phyloP scores from a whole-genome alignment of 2,113 vertebrate species.

The Theristicus caerulescens region DNA sequence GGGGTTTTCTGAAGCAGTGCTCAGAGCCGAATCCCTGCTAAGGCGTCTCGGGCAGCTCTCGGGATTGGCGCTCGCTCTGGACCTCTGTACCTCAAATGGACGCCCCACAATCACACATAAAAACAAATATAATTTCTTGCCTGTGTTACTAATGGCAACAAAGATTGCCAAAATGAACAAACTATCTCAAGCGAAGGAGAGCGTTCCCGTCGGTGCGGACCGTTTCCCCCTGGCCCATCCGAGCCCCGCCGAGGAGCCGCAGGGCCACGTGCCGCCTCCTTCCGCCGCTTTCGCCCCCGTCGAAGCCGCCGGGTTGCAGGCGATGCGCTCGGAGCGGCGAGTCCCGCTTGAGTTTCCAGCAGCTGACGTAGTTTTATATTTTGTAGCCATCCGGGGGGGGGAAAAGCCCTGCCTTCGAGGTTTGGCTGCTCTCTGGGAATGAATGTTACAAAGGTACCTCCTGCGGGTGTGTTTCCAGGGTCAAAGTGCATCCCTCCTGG shows the following conservation, averaged over 20 bases:
- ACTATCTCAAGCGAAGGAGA: not conserved
- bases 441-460: constrained; percentile 25
- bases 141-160: constrained; percentile 26
- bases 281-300: not conserved
- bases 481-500: constrained; percentile 45
- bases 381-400: not conserved
- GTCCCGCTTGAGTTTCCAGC: not conserved
- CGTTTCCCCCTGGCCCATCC: not conserved
- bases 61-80: fast-evolving
- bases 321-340: fast-evolving
- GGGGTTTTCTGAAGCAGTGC: not conserved
- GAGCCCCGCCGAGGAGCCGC: fast-evolving
- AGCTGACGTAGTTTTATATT: not conserved
- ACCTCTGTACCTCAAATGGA: not conserved
- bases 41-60: not conserved
- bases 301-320: not conserved
- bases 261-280: not conserved
- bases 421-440: not conserved
- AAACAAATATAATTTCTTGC: constrained; percentile 16
- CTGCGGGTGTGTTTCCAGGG: constrained; percentile 38
- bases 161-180: constrained; percentile 37
- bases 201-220: not conserved
- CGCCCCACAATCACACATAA: not conserved
- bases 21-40: not conserved
- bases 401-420: not conserved